These are phyloP conservation scores for Dicranocentrus wangi DNA, from an alignment of 2,888 invertebrate genomes.

Conservation along the genomic window DNA sequence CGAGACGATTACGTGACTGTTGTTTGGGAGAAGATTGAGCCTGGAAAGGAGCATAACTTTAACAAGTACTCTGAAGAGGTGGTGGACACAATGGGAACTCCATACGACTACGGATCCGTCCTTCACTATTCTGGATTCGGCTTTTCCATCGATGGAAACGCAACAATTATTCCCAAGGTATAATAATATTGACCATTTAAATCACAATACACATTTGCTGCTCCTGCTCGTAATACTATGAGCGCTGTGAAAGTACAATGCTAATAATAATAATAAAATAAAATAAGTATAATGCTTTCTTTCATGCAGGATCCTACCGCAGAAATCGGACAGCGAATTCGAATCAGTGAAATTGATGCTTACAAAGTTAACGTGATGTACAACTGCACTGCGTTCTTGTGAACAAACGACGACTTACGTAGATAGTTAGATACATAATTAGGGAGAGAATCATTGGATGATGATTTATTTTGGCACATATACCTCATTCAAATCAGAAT, in stretches of 20 bases:
- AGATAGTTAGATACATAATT: too few species aligned
- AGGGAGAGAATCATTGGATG: too few species aligned
- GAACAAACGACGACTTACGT: conserved; percentile 4
- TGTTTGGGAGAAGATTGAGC: conserved; percentile 74
- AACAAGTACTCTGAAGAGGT: conserved; percentile 81
- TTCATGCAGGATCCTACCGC: conserved; percentile 65
- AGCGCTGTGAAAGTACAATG: neutral
- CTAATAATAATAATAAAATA: neutral
- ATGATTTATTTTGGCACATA: too few species aligned
- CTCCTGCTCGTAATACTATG: neutral
- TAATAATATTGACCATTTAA: neutral
- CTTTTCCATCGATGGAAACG: conserved; percentile 81
- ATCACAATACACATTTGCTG: too few species aligned
- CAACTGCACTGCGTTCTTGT: conserved; percentile 63
- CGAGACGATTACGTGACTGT: conserved; percentile 75
- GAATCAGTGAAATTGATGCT: conserved; percentile 71
- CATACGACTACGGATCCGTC: conserved; percentile 83
- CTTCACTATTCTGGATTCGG: conserved; percentile 84
- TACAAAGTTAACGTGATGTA: conserved; percentile 73
- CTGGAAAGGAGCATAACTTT: conserved; percentile 78
- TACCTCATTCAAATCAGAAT: too few species aligned
- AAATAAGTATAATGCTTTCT: conserved; percentile 13
- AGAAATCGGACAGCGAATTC: conserved; percentile 72
- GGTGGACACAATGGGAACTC: conserved; percentile 81
- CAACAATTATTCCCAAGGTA: conserved; percentile 80